A percentile compares a stretch with the other conserved stretches of the same genome.
Evolutionary conservation across 2,888 invertebrate genomes (phyloP).

Genomic region (Trichacis sp.): DNA sequence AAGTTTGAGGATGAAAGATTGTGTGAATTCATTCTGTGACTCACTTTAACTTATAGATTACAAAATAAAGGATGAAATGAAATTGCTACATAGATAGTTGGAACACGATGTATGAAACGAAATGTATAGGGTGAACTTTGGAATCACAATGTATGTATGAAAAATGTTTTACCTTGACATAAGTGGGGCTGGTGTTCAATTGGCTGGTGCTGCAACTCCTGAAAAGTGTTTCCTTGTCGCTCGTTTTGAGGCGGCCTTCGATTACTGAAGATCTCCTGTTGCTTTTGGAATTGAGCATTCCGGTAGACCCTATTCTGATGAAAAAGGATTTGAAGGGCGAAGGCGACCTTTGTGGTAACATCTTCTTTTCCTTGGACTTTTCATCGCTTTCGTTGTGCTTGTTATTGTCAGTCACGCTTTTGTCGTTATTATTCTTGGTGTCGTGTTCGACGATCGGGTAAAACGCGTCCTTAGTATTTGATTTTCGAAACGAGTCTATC

Average conservation of each 20-base stretch:
- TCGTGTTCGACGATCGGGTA: slow-evolving; percentile 64
- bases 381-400: slow-evolving; percentile 52
- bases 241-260: slow-evolving; percentile 68
- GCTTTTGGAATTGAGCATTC: slow-evolving; percentile 77
- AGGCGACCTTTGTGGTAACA: slow-evolving; percentile 71
- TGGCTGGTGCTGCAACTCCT: slow-evolving; percentile 84
- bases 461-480: slow-evolving; percentile 74
- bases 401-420: slow-evolving; percentile 48
- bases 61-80: no score
- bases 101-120: no score
- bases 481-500: slow-evolving; percentile 79
- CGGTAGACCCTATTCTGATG: slow-evolving; percentile 82
- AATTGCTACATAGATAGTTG: no score
- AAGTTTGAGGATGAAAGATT: no score
- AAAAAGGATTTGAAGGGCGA: slow-evolving; percentile 81
- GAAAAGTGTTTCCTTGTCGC: slow-evolving; percentile 73
- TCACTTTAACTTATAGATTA: no score
- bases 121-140: no score
- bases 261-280: slow-evolving; percentile 65
- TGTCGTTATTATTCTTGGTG: slow-evolving; percentile 45
- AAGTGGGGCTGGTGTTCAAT: slow-evolving; percentile 74
- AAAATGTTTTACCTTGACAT: slow-evolving; percentile 74
- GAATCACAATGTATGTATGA: no score
- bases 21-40: no score
- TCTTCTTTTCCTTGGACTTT: slow-evolving; percentile 52